Percentiles rank a stretch among this genome's conserved stretches.
phyloP scores from a whole-genome alignment of 2,797 vertebrate genomes.

The Mareca strepera region DNA sequence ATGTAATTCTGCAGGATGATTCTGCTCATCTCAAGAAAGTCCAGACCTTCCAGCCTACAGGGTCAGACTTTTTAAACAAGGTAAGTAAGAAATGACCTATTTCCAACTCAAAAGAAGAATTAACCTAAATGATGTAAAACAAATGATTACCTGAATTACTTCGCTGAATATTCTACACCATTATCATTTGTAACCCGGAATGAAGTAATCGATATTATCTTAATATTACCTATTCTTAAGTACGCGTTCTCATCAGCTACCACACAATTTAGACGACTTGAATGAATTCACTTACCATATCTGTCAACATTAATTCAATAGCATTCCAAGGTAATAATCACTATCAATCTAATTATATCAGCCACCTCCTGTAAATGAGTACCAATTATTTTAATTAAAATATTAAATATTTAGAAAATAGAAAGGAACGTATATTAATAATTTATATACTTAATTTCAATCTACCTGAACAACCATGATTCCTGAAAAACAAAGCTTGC shows the following conservation, averaged over 20 bases:
- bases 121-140: background rate
- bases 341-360: conserved; percentile 67
- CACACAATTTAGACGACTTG: background rate
- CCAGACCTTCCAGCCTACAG: background rate
- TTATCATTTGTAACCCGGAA: background rate
- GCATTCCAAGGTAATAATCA: conserved; percentile 49
- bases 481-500: conserved; percentile 20
- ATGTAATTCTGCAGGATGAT: background rate
- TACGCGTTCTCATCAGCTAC: conserved; percentile 13
- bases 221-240: background rate
- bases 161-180: background rate
- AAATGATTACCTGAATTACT: background rate
- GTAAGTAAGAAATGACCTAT: background rate
- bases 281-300: conserved; percentile 31
- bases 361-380: conserved; percentile 27
- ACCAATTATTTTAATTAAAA: conserved; percentile 70
- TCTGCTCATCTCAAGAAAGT: background rate
- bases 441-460: conserved; percentile 36
- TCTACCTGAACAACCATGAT: conserved; percentile 21
- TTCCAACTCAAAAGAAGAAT: background rate
- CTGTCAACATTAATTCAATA: conserved; percentile 53
- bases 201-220: background rate
- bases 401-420: conserved; percentile 72
- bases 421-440: conserved; percentile 42
- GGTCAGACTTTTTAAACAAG: background rate